Evolutionary conservation across 2,888 invertebrate genomes (phyloP).

Genomic region (Dusona sp.): DNA sequence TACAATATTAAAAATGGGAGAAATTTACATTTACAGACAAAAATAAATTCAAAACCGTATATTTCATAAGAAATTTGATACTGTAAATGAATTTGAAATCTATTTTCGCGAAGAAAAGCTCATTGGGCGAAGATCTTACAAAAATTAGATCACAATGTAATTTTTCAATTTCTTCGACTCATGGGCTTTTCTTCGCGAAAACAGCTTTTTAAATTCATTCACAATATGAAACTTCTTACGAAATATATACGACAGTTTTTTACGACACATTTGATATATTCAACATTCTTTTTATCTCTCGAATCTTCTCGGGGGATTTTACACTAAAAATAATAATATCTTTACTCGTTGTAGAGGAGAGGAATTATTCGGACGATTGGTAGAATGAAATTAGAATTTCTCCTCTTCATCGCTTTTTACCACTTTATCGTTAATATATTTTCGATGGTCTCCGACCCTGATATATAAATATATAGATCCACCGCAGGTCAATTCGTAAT

Average conservation of each 20-base stretch:
- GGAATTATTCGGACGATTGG: neutral
- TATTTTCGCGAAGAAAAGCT: no score
- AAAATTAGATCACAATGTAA: no score
- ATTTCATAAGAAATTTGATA: no score
- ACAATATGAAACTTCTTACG: neutral
- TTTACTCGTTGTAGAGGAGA: neutral
- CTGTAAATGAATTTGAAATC: no score
- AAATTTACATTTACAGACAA: no score
- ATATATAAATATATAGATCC: neutral
- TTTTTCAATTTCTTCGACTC: neutral
- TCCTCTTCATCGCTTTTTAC: neutral
- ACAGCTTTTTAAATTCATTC: neutral
- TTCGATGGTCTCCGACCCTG: neutral
- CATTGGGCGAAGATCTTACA: no score
- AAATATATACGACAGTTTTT: neutral
- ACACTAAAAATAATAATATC: neutral
- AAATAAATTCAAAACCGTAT: no score
- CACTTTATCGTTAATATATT: constrained; percentile 9
- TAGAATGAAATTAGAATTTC: neutral
- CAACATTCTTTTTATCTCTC: neutral
- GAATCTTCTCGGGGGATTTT: neutral
- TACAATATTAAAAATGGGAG: no score
- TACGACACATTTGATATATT: neutral
- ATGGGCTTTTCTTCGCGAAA: neutral
- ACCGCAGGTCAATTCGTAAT: constrained; percentile 6